phyloP scores from a whole-genome alignment of 2,797 vertebrate species.

The Tiaroga cobitis region DNA sequence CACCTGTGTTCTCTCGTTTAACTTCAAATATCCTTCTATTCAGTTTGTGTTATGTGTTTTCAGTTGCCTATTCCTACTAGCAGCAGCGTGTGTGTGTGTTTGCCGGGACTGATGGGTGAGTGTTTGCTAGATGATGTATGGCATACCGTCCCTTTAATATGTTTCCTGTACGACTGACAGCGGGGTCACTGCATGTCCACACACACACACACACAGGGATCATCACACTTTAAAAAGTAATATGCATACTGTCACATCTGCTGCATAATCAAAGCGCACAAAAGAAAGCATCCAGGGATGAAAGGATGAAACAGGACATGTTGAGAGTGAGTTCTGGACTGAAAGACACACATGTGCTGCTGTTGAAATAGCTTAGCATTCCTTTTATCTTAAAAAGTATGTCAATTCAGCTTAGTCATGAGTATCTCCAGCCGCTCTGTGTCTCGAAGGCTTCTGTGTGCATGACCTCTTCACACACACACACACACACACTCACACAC shows the following conservation, averaged over 20 bases:
- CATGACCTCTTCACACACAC: no score
- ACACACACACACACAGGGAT: constrained; percentile 44
- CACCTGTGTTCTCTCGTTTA: not conserved
- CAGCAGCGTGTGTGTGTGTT: constrained; percentile 42
- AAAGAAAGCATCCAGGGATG: constrained; percentile 72
- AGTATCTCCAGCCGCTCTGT: not conserved
- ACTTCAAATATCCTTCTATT: constrained; percentile 1
- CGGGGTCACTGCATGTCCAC: constrained; percentile 44
- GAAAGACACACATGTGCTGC: not conserved
- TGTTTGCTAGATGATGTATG: constrained; percentile 80
- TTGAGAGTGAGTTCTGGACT: constrained; percentile 40
- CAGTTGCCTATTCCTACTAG: not conserved
- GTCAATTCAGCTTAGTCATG: not conserved
- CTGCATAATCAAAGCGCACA: constrained; percentile 84
- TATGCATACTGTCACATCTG: constrained; percentile 82
- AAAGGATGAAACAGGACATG: constrained; percentile 64
- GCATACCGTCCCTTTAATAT: constrained; percentile 77
- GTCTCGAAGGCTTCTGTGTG: no score
- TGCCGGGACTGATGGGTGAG: constrained; percentile 70
- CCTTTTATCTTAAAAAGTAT: not conserved
- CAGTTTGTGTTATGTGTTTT: not conserved
- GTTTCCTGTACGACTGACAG: constrained; percentile 76
- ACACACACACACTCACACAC: no score
- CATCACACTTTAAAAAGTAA: constrained; percentile 77
- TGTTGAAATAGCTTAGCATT: not conserved